A percentile compares a stretch with the other conserved stretches of the same genome.
Evolutionary conservation across 2,888 invertebrate genomes (phyloP).

Genomic region (Anthrax anthrax): DNA sequence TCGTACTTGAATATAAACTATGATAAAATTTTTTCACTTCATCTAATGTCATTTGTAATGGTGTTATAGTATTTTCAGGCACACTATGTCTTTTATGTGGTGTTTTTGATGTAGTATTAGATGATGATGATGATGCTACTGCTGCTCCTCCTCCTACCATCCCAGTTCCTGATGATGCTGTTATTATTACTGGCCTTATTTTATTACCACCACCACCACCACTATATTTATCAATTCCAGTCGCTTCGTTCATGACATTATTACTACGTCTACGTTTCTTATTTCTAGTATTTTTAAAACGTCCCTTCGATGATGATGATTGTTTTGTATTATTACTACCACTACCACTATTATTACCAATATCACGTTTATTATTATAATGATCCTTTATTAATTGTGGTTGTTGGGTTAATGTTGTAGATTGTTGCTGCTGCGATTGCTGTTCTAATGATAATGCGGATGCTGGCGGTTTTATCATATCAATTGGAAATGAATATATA

Average conservation of each 20-base stretch:
- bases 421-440: conserved; percentile 33
- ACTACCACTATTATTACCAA: conserved; percentile 9
- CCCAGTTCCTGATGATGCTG: neutral
- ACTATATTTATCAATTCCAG: conserved; percentile 13
- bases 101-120: conserved; percentile 5
- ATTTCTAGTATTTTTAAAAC: conserved; percentile 23
- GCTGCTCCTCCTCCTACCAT: too few relatives aligned
- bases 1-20: conserved; percentile 63
- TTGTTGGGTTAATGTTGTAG: conserved; percentile 23
- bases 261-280: conserved; percentile 28
- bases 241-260: conserved; percentile 27
- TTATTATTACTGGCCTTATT: neutral
- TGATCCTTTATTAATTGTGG: conserved; percentile 7
- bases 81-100: conserved; percentile 52
- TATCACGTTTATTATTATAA: neutral
- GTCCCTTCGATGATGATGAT: conserved; percentile 10
- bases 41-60: conserved; percentile 69
- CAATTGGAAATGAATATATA: conserved; percentile 74
- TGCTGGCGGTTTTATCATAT: conserved; percentile 50
- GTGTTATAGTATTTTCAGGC: conserved; percentile 52
- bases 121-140: too few relatives aligned
- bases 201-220: too few relatives aligned
- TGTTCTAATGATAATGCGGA: conserved; percentile 19
- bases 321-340: neutral
- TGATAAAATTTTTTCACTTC: conserved; percentile 74